Base-by-base conservation (phyloP, 2,888 invertebrate genomes). In the Pheosia gnoma region DNA sequence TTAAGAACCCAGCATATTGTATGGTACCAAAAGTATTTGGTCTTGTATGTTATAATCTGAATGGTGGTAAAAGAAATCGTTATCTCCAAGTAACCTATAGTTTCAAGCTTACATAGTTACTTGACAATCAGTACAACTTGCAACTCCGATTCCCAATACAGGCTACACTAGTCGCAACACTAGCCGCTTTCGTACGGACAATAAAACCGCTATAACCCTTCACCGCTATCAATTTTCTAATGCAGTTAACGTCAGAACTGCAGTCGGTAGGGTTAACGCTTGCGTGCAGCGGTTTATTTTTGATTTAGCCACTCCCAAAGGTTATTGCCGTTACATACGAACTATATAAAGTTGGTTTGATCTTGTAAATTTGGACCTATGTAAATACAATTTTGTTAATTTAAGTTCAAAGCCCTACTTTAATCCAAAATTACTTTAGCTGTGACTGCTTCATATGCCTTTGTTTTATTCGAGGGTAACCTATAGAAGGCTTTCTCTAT, bases 191-290 rank as follows among this genome's bases (percentile, higher is more conserved):
- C 62, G 61, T 61, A 67, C 63, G 59, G 72, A 76, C 76, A 81
- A 79, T 86, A 85, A 83, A 83, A 83, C 75, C 71, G 77, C 70
- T 74, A 74, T 80, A 84, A 83, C 81, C 80, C 82, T 79, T 79
- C 67, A 63, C 71, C 67, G 80, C 83, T 80, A 87, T 87, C 84
- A 86, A 85, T 87, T 83, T 75, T 78, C 74, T 79, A 78, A 79
- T 79, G 83, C 83, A 84, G 85, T 88, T 83, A 86, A 84, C 77
- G 87, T 86, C 86, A 83, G 67, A 72, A 76, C 69, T 79, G 78
- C 76, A 76, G 71, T 74, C 74, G 73, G 69, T 66, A 69, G 70
- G 67, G 62, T 68, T 59, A 60, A 59, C 59, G 61, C 45, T 62
- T 59, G 67, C 65, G 71, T 66, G 70, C 60, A 39, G 58, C 60